Evolutionary conservation across 2,888 invertebrate genomes (phyloP).

Genomic region (Phortica okadai): DNA sequence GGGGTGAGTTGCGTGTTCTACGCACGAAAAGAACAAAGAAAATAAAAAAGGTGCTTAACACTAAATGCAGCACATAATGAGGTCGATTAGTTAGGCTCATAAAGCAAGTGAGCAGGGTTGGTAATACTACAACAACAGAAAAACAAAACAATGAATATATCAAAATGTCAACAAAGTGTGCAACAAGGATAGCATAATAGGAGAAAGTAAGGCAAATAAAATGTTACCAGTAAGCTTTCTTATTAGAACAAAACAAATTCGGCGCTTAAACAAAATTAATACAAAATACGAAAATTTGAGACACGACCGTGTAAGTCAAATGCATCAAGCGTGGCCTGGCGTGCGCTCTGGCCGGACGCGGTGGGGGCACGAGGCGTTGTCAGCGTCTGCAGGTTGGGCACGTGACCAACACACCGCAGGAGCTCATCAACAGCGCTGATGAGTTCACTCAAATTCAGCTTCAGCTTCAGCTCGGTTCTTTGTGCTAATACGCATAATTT

Average conservation of each 20-base stretch:
- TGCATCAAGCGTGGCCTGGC: slow-evolving; percentile 6
- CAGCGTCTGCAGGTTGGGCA: slow-evolving; percentile 10
- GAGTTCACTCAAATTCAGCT: slow-evolving; percentile 13
- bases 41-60: slow-evolving; percentile 28
- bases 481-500: slow-evolving; percentile 25
- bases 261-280: slow-evolving; percentile 14
- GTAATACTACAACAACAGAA: background rate
- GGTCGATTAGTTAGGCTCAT: slow-evolving; percentile 29
- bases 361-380: background rate
- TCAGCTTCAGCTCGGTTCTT: background rate
- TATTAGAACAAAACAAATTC: slow-evolving; percentile 29
- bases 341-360: background rate
- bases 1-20: background rate
- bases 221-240: background rate
- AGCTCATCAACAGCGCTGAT: slow-evolving; percentile 21
- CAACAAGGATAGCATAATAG: background rate
- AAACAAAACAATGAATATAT: background rate
- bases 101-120: slow-evolving; percentile 11
- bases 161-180: background rate
- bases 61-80: slow-evolving; percentile 32
- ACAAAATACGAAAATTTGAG: background rate
- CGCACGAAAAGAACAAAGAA: background rate
- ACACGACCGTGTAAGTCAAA: background rate
- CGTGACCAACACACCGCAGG: slow-evolving; percentile 24
- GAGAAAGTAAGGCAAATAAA: background rate